These are phyloP conservation scores for Nasonia vitripennis DNA, from an alignment of 1,140 invertebrate species.

Conservation along the genomic window DNA sequence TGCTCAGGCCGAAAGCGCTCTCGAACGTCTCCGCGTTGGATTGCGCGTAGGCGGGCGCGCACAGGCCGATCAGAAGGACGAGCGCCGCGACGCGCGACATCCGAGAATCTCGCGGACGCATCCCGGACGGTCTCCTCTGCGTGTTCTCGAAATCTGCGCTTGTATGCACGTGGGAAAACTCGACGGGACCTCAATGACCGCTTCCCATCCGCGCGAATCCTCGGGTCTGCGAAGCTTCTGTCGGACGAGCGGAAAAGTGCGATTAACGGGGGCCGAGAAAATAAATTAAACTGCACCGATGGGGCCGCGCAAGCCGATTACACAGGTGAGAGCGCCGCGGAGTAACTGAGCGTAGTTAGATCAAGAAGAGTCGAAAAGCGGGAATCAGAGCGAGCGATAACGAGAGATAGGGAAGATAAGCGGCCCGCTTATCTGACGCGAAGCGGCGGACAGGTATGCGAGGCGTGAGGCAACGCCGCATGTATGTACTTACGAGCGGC, in stretches of 20 bases:
- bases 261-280: background rate
- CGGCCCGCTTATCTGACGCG: constrained; percentile 28
- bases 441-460: background rate
- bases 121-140: background rate
- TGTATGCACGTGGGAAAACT: background rate
- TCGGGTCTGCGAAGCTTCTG: background rate
- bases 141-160: background rate
- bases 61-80: background rate
- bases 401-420: constrained; percentile 47
- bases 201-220: constrained; percentile 10
- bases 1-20: constrained; percentile 54
- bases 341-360: constrained; percentile 14
- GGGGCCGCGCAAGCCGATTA: background rate
- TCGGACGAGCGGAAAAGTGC: background rate
- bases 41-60: constrained; percentile 3
- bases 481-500: background rate
- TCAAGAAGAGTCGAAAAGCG: constrained; percentile 12
- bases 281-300: background rate
- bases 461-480: background rate
- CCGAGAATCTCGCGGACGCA: background rate
- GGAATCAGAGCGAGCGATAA: constrained; percentile 19
- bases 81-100: background rate
- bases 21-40: constrained; percentile 56
- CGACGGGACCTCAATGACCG: background rate
- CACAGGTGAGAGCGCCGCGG: background rate